Percentiles rank a stretch among this genome's conserved stretches.
phyloP scores from a whole-genome alignment of 2,888 invertebrate species.

The Drosophila nr. medialis region DNA sequence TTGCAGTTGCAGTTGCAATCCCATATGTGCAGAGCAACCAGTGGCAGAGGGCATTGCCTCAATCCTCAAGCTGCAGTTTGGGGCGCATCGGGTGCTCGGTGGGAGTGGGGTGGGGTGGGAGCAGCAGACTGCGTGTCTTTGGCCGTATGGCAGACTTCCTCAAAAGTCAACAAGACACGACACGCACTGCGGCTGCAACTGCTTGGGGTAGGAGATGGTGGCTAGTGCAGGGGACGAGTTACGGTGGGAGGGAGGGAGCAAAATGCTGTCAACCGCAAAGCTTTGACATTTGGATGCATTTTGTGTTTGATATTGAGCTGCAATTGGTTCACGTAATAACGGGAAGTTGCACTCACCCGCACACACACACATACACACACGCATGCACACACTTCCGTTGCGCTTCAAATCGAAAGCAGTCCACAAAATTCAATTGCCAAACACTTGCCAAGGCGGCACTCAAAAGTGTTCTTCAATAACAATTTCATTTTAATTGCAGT shows the following conservation, averaged over 20 bases:
- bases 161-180: conserved; percentile 38
- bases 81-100: not conserved
- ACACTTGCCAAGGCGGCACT: conserved; percentile 8
- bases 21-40: conserved; percentile 17
- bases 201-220: not conserved
- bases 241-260: not conserved
- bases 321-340: conserved; percentile 52
- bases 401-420: conserved; percentile 22
- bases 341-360: conserved; percentile 45
- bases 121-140: conserved; percentile 43
- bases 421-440: conserved; percentile 14
- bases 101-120: conserved; percentile 8
- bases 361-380: conserved; percentile 13
- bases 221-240: not conserved
- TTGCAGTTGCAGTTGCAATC: conserved; percentile 29
- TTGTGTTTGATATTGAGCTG: conserved; percentile 57
- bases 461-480: not conserved
- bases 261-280: conserved; percentile 50
- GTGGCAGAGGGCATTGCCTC: conserved; percentile 43
- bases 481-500: conserved; percentile 1
- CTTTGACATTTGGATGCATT: conserved; percentile 56
- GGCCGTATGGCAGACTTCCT: conserved; percentile 49
- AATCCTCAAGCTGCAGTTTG: conserved; percentile 20
- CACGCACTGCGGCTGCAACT: conserved; percentile 30
- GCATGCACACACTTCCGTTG: conserved; percentile 27